Percentiles rank a stretch among this genome's conserved stretches.
These are phyloP conservation scores for Diaprepes abbreviatus DNA, from an alignment of 2,888 invertebrate species.

Conservation along the genomic window DNA sequence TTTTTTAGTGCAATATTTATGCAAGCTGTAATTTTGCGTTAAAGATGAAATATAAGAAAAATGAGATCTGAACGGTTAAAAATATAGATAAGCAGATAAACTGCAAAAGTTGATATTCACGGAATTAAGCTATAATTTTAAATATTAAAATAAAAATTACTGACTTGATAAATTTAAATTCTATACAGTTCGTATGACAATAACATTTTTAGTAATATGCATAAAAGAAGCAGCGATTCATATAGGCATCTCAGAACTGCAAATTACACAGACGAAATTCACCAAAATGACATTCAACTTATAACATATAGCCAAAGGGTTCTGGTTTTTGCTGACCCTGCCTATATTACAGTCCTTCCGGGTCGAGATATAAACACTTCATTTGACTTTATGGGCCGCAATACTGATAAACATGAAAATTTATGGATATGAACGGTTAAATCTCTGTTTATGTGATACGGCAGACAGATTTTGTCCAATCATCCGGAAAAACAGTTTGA, in stretches of 20 bases:
- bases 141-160: no score
- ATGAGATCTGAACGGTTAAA: no score
- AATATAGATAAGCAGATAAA: no score
- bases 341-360: conserved; percentile 18
- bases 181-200: no score
- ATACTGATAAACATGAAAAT: conserved; percentile 48
- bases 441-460: conserved; percentile 41
- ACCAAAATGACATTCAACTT: conserved; percentile 7
- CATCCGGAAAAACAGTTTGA: conserved; percentile 20
- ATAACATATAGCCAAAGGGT: conserved; percentile 15
- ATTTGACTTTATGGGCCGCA: conserved; percentile 41
- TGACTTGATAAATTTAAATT: no score
- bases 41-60: no score
- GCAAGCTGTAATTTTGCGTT: no score
- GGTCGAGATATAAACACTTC: conserved; percentile 36
- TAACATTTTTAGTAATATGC: no score
- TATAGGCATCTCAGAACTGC: neutral
- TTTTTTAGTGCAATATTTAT: no score
- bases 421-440: conserved; percentile 44
- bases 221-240: no score
- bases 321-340: conserved; percentile 33
- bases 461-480: conserved; percentile 36
- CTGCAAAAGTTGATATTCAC: no score
- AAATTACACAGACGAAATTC: neutral
- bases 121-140: no score